Base-by-base conservation (phyloP, 2,797 vertebrate species). In the Leptoclinus maculatus region DNA sequence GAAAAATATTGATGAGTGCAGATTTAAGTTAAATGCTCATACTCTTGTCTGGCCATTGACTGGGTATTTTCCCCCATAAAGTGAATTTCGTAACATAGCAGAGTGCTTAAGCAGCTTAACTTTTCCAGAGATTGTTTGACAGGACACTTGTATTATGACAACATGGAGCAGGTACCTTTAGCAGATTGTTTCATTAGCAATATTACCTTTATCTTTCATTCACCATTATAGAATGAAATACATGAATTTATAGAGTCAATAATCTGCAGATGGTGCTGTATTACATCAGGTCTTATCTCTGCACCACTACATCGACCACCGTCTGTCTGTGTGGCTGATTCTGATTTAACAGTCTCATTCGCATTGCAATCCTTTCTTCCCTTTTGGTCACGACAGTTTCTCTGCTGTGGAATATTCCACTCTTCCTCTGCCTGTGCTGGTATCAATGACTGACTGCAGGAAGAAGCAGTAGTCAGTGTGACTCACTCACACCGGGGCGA, bases 401-500 rank as follows among this genome's bases (percentile, higher is more conserved):
- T 82, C 45, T 74, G 63, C 67, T 60, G 71, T 89, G 84, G 80
- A 87, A 77, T 85, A 77, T 80, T 87, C 83, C 84, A 74, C 72
- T 81, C 65, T 67, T 11, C 1, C 43, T 66, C 60, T 67, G 51
- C 7, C 45, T 21, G 58, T 56, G 53, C 76, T 70, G 27, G 23
- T 66, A 53, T 65, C 74, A 83, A 67, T 73, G 71, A 64, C 41
- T 64, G 66, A 54, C 71, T 86, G 80, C 76, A 83, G 74, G 73
- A 66, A 77, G 16, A 83, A 88, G 87, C 73, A 65, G 66, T 39
- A 85, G 67, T 56, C 9, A 74, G 67, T 36, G 60, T 87, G 87
- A 91, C 80, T 88, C 85, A 91, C 79, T 88, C 85, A 90, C 53
- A 77, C 47, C 71, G 76, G 76, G 60, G 79, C 85, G 66, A 39